These are phyloP conservation scores for Drosophila triauraria DNA, from an alignment of 1,140 invertebrate genomes.

Conservation along the genomic window DNA sequence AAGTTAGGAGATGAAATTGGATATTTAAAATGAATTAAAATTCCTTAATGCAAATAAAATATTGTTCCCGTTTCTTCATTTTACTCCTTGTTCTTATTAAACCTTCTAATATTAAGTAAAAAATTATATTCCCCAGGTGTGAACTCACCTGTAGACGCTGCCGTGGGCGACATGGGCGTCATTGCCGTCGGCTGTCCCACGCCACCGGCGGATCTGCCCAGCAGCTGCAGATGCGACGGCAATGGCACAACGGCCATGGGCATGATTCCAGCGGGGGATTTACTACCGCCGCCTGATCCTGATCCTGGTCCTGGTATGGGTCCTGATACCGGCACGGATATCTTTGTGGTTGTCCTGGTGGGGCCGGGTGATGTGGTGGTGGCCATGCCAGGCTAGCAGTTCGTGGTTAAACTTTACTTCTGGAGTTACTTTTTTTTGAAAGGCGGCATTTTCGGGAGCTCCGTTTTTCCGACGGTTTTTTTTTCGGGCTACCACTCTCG, in stretches of 20 bases:
- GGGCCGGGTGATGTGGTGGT: conserved; percentile 38
- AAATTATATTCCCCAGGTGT: background rate
- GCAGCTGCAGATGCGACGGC: conserved; percentile 62
- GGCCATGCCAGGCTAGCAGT: conserved; percentile 33
- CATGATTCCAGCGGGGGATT: conserved; percentile 45
- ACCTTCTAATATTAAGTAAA: background rate
- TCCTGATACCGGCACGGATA: conserved; percentile 22
- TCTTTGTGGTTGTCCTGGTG: conserved; percentile 57
- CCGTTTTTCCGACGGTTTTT: conserved; percentile 36
- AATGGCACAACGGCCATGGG: conserved; percentile 61
- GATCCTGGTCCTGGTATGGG: conserved; percentile 2
- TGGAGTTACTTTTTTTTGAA: conserved; percentile 3
- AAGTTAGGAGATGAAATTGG: background rate
- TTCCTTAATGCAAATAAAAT: background rate
- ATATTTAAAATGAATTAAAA: too few relatives aligned
- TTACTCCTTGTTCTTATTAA: background rate
- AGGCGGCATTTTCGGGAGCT: conserved; percentile 17
- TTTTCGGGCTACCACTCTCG: background rate
- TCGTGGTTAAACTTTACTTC: background rate
- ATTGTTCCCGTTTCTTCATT: too few relatives aligned
- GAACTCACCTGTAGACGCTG: conserved; percentile 60
- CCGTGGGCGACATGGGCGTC: conserved; percentile 55
- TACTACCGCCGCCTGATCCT: conserved; percentile 6
- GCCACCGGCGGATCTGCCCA: conserved; percentile 42
- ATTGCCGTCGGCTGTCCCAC: conserved; percentile 65